Evolutionary conservation across 2,113 vertebrate species (phyloP).

Genomic region (Hippocampus barbouri): DNA sequence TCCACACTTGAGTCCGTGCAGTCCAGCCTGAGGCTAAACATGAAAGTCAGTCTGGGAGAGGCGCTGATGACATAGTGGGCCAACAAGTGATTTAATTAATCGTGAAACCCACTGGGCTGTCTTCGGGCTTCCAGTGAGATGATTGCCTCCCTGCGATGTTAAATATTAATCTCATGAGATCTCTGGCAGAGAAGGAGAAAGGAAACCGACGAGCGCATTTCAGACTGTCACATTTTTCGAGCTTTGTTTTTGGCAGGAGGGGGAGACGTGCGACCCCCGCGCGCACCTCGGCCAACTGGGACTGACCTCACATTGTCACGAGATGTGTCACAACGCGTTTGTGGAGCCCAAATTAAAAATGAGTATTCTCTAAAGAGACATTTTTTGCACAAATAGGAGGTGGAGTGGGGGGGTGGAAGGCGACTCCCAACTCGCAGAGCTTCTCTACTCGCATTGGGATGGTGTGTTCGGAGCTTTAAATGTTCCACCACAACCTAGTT

Average conservation of each 20-base stretch:
- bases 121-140: conserved; percentile 45
- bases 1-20: conserved; percentile 22
- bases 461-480: background rate
- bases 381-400: conserved; percentile 46
- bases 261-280: conserved; percentile 13
- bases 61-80: conserved; percentile 46
- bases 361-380: conserved; percentile 28
- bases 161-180: conserved; percentile 58
- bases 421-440: conserved; percentile 8
- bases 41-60: conserved; percentile 27
- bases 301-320: conserved; percentile 38
- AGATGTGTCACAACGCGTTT: conserved; percentile 65
- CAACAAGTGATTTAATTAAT: conserved; percentile 59
- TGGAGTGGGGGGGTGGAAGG: background rate
- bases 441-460: background rate
- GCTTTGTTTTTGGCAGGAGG: background rate
- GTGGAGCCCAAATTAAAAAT: conserved; percentile 33
- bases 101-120: conserved; percentile 46
- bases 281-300: conserved; percentile 41
- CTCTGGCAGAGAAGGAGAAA: conserved; percentile 16
- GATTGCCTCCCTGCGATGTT: conserved; percentile 50
- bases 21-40: conserved; percentile 39
- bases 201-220: conserved; percentile 27
- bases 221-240: conserved; percentile 21
- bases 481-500: background rate